Percentiles rank a stretch among this genome's conserved stretches.
Evolutionary conservation across 2,797 vertebrate species (phyloP).

Genomic region (Clarias pachynema): DNA sequence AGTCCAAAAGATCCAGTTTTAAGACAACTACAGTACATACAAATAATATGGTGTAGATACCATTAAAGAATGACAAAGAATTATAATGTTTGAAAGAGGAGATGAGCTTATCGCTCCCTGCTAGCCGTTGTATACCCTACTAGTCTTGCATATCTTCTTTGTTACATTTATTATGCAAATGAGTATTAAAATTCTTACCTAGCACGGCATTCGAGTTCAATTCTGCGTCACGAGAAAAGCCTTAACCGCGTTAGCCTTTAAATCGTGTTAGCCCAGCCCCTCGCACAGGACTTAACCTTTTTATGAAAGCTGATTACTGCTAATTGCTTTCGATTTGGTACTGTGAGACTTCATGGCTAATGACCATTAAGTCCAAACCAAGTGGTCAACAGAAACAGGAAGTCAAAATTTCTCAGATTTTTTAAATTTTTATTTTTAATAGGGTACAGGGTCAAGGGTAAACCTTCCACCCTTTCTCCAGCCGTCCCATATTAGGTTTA

Average conservation of each 20-base stretch:
- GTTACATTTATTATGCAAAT: neutral
- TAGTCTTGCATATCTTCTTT: neutral
- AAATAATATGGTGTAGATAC: neutral
- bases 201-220: neutral
- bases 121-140: neutral
- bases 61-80: neutral
- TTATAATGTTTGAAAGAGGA: neutral
- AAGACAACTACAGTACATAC: neutral
- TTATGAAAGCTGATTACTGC: neutral
- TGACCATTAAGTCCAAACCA: neutral
- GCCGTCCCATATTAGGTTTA: neutral
- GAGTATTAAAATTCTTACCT: neutral
- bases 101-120: neutral
- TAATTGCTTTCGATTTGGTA: neutral
- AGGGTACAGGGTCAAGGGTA: constrained; percentile 1
- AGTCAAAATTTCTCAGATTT: neutral
- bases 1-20: neutral
- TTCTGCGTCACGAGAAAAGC: neutral
- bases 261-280: neutral
- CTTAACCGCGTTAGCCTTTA: constrained; percentile 2
- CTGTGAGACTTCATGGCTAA: neutral
- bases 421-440: no score
- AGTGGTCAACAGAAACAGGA: neutral
- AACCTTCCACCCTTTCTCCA: neutral
- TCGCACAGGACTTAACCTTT: neutral